phyloP scores from a whole-genome alignment of 2,113 vertebrate species.

The Peucedramus taeniatus region DNA sequence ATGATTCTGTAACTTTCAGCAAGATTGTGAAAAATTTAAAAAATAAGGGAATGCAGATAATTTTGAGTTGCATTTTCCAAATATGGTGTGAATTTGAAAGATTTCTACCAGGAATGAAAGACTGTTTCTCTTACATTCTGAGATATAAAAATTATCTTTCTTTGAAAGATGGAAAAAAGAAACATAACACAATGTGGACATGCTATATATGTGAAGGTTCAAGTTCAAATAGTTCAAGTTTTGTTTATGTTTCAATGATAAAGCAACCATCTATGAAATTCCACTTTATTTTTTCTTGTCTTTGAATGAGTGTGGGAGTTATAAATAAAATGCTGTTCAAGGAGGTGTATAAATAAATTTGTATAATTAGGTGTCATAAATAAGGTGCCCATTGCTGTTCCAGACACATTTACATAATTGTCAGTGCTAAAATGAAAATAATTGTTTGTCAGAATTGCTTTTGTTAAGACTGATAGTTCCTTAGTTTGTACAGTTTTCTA shows the following conservation, averaged over 20 bases:
- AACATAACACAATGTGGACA: background rate
- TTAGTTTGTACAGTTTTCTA: constrained; percentile 52
- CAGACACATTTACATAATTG: constrained; percentile 74
- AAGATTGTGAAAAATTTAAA: background rate
- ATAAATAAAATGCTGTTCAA: constrained; percentile 75
- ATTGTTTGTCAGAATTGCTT: constrained; percentile 71
- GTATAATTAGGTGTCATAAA: constrained; percentile 76
- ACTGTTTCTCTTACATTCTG: background rate
- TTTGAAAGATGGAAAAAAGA: background rate
- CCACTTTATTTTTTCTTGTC: constrained; percentile 34
- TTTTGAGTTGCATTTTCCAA: background rate
- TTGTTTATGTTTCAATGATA: constrained; percentile 5
- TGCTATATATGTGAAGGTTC: background rate
- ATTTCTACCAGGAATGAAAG: background rate
- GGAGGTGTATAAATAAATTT: constrained; percentile 75
- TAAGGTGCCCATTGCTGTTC: constrained; percentile 74
- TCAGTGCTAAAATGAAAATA: constrained; percentile 69
- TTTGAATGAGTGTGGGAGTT: constrained; percentile 58
- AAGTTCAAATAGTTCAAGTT: constrained; percentile 28
- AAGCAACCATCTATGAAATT: constrained; percentile 25
- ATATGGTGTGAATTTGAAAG: background rate
- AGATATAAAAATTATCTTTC: background rate
- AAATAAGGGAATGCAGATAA: background rate
- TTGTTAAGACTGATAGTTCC: constrained; percentile 52
- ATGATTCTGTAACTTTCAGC: background rate